Conservation (phyloP, 2,797 vertebrate genomes). For the Menidia menidia region DNA sequence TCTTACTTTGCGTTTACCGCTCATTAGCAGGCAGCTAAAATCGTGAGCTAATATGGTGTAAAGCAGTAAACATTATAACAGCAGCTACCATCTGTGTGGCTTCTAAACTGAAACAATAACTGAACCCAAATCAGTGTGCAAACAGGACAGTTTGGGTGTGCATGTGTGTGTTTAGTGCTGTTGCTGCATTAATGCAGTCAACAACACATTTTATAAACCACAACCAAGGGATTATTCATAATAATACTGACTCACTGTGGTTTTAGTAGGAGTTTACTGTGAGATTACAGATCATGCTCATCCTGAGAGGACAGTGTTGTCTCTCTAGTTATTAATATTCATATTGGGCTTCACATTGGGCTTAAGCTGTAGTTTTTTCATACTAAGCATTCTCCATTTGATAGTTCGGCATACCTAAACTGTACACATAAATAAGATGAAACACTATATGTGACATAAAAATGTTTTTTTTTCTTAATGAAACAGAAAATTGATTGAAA, state of each 20-base stretch:
- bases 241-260: slow-evolving; percentile 69
- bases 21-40: slow-evolving; percentile 15
- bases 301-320: slow-evolving; percentile 59
- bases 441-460: too few relatives aligned
- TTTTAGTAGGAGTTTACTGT: slow-evolving; percentile 67
- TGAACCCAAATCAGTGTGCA: slow-evolving; percentile 48
- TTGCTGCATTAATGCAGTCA: slow-evolving; percentile 12
- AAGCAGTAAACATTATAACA: slow-evolving; percentile 26
- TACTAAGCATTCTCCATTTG: background rate
- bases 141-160: slow-evolving; percentile 8
- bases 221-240: slow-evolving; percentile 68
- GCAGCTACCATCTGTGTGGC: slow-evolving; percentile 48
- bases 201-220: slow-evolving; percentile 56
- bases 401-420: slow-evolving; percentile 1
- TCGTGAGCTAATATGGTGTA: slow-evolving; percentile 18
- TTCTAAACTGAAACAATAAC: slow-evolving; percentile 67
- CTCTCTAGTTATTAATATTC: slow-evolving; percentile 59
- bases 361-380: too few relatives aligned
- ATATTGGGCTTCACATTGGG: slow-evolving; percentile 11
- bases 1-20: slow-evolving; percentile 1
- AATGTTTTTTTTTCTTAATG: background rate
- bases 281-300: slow-evolving; percentile 74
- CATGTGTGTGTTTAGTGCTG: slow-evolving; percentile 8
- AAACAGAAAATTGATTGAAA: background rate
- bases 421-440: background rate